Conservation (phyloP, 2,888 invertebrate species). For the Cheilosia scutellata region DNA sequence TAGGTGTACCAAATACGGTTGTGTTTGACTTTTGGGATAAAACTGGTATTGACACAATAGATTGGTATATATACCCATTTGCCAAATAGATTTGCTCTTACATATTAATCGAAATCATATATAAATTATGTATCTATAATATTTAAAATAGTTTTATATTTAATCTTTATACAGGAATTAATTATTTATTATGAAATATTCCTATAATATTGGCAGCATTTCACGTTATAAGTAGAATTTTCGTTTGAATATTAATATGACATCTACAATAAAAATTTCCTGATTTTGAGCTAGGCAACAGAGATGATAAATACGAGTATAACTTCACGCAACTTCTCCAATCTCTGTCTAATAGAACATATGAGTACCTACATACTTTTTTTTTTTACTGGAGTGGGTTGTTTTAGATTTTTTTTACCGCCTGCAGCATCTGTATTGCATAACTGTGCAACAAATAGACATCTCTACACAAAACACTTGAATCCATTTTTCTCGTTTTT, state of each 20-base stretch:
- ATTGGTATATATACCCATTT: background rate
- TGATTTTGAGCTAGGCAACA: background rate
- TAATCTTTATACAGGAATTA: too few species aligned
- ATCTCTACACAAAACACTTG: background rate
- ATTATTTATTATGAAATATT: too few species aligned
- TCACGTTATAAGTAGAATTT: too few species aligned
- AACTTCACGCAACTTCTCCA: background rate
- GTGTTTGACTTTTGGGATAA: constrained; percentile 13
- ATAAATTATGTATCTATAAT: too few species aligned
- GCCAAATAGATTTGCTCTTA: background rate
- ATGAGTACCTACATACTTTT: background rate
- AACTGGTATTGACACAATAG: constrained; percentile 16
- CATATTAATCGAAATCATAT: too few species aligned
- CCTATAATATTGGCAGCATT: too few species aligned
- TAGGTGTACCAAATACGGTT: constrained; percentile 22
- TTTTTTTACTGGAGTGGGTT: background rate
- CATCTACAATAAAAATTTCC: background rate
- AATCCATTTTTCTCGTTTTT: background rate
- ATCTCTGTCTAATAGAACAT: background rate
- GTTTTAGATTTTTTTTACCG: constrained; percentile 12
- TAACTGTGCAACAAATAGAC: constrained; percentile 31
- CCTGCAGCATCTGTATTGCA: constrained; percentile 40
- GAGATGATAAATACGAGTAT: background rate
- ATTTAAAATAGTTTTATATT: too few species aligned
- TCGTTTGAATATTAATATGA: background rate